These are phyloP conservation scores for Actinemys pallida DNA, from an alignment of 2,113 vertebrate genomes.

Conservation along the genomic window DNA sequence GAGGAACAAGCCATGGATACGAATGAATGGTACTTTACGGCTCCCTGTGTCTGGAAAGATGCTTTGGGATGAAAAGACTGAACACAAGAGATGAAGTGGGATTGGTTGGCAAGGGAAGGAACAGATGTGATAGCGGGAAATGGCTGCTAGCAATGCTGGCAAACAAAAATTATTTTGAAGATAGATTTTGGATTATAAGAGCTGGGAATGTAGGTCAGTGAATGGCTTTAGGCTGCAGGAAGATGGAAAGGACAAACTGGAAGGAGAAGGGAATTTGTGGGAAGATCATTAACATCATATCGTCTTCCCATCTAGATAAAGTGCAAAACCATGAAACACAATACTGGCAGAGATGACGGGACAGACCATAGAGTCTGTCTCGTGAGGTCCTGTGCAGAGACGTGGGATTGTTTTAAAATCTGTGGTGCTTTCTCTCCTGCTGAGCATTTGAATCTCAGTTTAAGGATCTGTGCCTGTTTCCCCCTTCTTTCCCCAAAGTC, in stretches of 20 bases:
- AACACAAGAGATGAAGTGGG: background rate
- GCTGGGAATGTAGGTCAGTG: background rate
- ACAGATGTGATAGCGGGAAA: background rate
- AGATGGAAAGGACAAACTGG: background rate
- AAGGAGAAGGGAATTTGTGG: background rate
- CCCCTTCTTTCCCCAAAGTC: background rate
- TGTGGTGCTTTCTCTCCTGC: background rate
- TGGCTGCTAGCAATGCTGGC: background rate
- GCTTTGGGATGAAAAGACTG: background rate
- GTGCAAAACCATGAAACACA: background rate
- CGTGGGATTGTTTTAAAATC: background rate
- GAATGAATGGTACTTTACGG: no score
- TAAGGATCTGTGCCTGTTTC: background rate
- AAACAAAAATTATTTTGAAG: background rate
- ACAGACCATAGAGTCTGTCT: background rate
- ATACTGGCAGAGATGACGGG: background rate
- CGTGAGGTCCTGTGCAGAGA: background rate
- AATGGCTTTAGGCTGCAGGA: background rate
- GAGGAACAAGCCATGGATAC: no score
- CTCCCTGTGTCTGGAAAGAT: no score
- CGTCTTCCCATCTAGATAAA: no score
- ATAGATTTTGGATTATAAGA: background rate
- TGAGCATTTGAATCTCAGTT: background rate
- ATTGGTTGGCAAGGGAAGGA: background rate
- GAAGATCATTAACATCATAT: background rate